Base-by-base conservation (phyloP, 2,113 vertebrate species). In the Gila orcuttii region DNA sequence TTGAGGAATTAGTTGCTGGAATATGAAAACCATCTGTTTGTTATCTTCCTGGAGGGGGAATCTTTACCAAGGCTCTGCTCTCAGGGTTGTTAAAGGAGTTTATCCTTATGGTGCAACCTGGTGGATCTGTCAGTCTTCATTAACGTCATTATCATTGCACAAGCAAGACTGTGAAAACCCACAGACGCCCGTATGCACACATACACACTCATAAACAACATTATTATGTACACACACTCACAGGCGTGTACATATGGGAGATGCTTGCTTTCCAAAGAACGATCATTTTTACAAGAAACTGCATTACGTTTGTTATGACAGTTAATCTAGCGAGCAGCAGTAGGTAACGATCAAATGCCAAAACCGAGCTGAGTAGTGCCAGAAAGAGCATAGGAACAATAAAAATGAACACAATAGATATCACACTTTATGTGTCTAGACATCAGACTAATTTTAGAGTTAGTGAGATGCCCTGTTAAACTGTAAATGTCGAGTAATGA, bases 11-110 rank as follows among this genome's bases (percentile, higher is more conserved):
- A 96, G 96, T 97, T 96, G 97, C 95, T 96, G 95, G 96, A 98
- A 97, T 97, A 97, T 97, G 96, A 97, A 97, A 96, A 96, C 96
- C 96, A 97, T 97, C 96, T 98, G 97, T 97, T 96, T 97, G 95
- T 95, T 96, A 95, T 97, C 95, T 94, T 96, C 95, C 96, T 97
- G 94, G 95, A 88, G 95, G 95, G 96, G 95, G 93, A 94, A 94
- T 96, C 94, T 95, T 94, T 95, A 95, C 95, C 93, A 95, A 95
- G 94, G 66, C 87, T 89, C 83, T 64, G 25, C 78, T 64, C 77
- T 91, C 86, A 6, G 87, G 89, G 89, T 78, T 82, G 13, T 73
- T 77, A 79, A 86, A 62, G 42, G 73, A 52, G 68, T 80, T 86
- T 62, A 59, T 80, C 77, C 87, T 82, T 47, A 59, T 85, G 79